These are phyloP conservation scores for Plectrocnemia conspersa DNA, from an alignment of 1,140 invertebrate species.

Conservation along the genomic window DNA sequence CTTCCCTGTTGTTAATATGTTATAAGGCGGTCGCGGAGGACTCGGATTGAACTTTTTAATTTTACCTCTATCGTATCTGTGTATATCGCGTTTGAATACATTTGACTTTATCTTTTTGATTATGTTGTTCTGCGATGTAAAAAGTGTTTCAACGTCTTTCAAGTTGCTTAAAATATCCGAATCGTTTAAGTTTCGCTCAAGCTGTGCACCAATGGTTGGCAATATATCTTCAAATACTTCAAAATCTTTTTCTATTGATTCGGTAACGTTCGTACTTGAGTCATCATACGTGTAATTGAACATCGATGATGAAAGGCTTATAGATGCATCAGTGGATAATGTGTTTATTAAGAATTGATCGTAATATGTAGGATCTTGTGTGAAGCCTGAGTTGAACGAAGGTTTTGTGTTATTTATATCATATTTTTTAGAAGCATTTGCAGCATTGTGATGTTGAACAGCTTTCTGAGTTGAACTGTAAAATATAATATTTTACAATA, in stretches of 20 bases:
- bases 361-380: slow-evolving; percentile 45
- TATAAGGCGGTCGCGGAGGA: slow-evolving; percentile 35
- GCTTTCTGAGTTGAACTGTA: slow-evolving; percentile 29
- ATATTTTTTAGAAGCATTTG: background rate
- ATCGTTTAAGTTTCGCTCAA: slow-evolving; percentile 21
- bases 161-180: slow-evolving; percentile 35
- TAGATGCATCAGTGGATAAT: too few species aligned
- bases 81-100: slow-evolving; percentile 1
- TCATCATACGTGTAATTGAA: too few species aligned
- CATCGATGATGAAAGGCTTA: too few species aligned
- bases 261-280: too few species aligned
- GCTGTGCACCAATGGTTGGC: background rate
- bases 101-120: slow-evolving; percentile 6
- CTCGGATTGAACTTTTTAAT: slow-evolving; percentile 36
- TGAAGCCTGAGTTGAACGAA: slow-evolving; percentile 38
- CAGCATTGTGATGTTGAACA: slow-evolving; percentile 33
- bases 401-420: slow-evolving; percentile 34
- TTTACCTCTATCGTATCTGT: background rate
- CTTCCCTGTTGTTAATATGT: too few species aligned
- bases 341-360: slow-evolving; percentile 43
- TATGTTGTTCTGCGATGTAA: slow-evolving; percentile 40
- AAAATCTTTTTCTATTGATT: slow-evolving; percentile 13
- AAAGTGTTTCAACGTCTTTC: slow-evolving; percentile 47
- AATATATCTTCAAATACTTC: slow-evolving; percentile 25
- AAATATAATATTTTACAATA: slow-evolving; percentile 3